Conservation (phyloP, 2,888 invertebrate genomes). For the Axea sp. region DNA sequence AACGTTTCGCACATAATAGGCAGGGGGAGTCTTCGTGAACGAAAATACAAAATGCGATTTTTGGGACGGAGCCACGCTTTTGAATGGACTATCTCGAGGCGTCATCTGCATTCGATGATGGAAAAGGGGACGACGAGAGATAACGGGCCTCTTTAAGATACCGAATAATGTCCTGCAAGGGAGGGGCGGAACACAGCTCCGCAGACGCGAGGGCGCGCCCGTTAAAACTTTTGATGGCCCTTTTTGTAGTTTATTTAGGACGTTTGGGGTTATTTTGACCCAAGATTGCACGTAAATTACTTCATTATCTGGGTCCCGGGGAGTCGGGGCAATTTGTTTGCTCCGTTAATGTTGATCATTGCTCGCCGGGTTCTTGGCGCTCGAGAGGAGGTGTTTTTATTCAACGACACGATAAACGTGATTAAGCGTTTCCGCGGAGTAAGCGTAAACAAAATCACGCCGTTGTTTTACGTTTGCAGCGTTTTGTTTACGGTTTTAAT, state of each 20-base stretch:
- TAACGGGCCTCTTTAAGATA: slow-evolving; percentile 36
- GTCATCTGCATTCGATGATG: slow-evolving; percentile 40
- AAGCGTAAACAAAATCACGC: slow-evolving; percentile 28
- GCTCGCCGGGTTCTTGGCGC: slow-evolving; percentile 8
- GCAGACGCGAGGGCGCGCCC: no score
- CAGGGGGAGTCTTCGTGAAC: slow-evolving; percentile 26
- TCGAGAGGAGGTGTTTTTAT: slow-evolving; percentile 32
- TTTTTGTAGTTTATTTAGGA: slow-evolving; percentile 31
- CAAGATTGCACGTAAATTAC: slow-evolving; percentile 41
- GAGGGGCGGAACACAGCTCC: no score
- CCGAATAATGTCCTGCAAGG: slow-evolving; percentile 5
- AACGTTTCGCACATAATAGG: slow-evolving; percentile 45
- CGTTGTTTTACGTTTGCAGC: slow-evolving; percentile 19
- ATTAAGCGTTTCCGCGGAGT: slow-evolving; percentile 35
- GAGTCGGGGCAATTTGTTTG: slow-evolving; percentile 37
- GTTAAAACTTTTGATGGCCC: slow-evolving; percentile 30
- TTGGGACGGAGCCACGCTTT: no score
- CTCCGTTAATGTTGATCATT: slow-evolving; percentile 46
- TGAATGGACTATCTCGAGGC: slow-evolving; percentile 33
- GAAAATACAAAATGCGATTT: slow-evolving; percentile 43
- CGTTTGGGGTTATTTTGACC: slow-evolving; percentile 21
- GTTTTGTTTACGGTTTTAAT: slow-evolving; percentile 41
- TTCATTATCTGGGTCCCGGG: slow-evolving; percentile 35
- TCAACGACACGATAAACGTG: slow-evolving; percentile 43
- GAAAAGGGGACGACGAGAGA: slow-evolving; percentile 25